Conservation (phyloP, 2,888 invertebrate genomes). For the Strigamia transsilvanica region DNA sequence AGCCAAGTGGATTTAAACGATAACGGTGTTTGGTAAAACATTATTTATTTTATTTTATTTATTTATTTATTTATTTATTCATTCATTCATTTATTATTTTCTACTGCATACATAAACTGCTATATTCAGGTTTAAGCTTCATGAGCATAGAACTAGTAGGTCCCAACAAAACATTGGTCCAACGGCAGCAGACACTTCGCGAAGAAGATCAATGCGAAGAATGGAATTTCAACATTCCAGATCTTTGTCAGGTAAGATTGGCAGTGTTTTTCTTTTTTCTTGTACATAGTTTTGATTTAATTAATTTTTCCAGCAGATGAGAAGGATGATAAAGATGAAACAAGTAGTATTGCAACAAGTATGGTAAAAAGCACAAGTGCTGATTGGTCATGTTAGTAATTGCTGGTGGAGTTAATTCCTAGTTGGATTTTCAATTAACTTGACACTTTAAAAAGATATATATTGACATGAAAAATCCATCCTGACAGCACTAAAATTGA, state of each 20-base stretch:
- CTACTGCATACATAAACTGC: too few species aligned
- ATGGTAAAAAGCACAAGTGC: slow-evolving; percentile 55
- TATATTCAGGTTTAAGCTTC: slow-evolving; percentile 26
- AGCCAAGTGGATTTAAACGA: slow-evolving; percentile 87
- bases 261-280: neutral
- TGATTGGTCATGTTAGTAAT: slow-evolving; percentile 54
- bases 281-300: neutral
- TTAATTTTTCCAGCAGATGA: slow-evolving; percentile 52
- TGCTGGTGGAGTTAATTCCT: neutral
- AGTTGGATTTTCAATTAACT: neutral
- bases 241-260: slow-evolving; percentile 54
- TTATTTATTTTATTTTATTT: neutral
- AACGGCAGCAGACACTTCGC: neutral
- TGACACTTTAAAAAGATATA: too few species aligned
- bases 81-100: neutral
- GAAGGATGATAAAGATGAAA: slow-evolving; percentile 51
- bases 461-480: too few species aligned
- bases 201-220: slow-evolving; percentile 15
- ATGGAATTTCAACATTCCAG: slow-evolving; percentile 53
- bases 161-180: neutral
- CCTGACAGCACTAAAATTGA: too few species aligned
- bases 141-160: neutral
- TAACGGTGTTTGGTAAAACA: slow-evolving; percentile 78
- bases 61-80: neutral
- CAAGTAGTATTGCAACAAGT: slow-evolving; percentile 42